A percentile compares a stretch with the other conserved stretches of the same genome.
Evolutionary conservation across 2,113 vertebrate species (phyloP).

Genomic region (Dicentrarchus labrax): DNA sequence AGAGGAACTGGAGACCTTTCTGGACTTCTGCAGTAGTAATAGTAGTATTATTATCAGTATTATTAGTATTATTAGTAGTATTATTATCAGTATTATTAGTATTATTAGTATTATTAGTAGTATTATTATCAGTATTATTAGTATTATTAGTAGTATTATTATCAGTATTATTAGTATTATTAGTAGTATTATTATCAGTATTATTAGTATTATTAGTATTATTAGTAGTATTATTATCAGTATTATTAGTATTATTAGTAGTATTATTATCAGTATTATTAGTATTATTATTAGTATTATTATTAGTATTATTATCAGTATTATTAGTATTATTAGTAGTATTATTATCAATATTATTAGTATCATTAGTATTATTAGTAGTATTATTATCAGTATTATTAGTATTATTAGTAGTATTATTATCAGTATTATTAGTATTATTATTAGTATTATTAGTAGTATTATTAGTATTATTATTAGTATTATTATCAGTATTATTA

Average conservation of each 20-base stretch:
- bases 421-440: no score
- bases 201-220: background rate
- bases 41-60: background rate
- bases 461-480: background rate
- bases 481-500: background rate
- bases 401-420: background rate
- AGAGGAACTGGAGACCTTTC: no score
- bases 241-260: background rate
- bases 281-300: background rate
- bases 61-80: no score
- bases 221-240: background rate
- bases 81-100: background rate
- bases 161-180: background rate
- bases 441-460: background rate
- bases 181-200: background rate
- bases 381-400: background rate
- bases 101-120: background rate
- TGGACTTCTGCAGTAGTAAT: no score
- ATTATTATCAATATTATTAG: no score
- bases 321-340: no score
- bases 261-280: background rate
- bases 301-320: no score
- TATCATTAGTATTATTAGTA: background rate
- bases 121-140: background rate
- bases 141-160: background rate